phyloP scores from a whole-genome alignment of 2,888 invertebrate genomes.

The Sminthurides aquaticus region DNA sequence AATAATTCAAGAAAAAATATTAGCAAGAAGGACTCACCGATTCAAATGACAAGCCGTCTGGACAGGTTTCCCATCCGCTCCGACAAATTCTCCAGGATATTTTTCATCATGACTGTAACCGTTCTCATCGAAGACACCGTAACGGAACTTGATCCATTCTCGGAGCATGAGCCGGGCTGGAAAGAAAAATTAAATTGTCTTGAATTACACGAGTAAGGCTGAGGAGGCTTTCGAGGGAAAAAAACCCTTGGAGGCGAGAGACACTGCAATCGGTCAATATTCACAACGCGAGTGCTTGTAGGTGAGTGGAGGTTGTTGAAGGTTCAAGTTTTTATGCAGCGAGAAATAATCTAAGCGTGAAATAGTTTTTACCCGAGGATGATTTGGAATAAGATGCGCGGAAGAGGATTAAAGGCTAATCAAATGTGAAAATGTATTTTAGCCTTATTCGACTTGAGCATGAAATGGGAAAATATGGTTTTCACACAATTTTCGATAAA shows the following conservation, averaged over 20 bases:
- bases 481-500: background rate
- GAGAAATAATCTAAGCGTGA: background rate
- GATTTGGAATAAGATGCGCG: too few species aligned
- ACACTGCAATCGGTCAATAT: too few species aligned
- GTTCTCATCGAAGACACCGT: constrained; percentile 50
- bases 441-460: background rate
- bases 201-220: background rate
- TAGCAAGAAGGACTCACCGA: too few species aligned
- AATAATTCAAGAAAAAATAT: too few species aligned
- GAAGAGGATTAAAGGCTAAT: background rate
- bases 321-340: too few species aligned
- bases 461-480: background rate
- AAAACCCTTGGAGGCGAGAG: too few species aligned
- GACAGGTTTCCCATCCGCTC: constrained; percentile 37
- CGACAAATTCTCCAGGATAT: constrained; percentile 44
- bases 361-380: background rate
- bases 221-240: too few species aligned
- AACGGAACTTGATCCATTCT: constrained; percentile 49
- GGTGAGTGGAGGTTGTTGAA: too few species aligned
- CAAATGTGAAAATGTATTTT: background rate
- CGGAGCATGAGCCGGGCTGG: constrained; percentile 42
- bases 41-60: constrained; percentile 42
- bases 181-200: constrained; percentile 7
- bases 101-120: constrained; percentile 45
- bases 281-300: too few species aligned